phyloP scores from a whole-genome alignment of 2,113 vertebrate species.

The Lathamus discolor region DNA sequence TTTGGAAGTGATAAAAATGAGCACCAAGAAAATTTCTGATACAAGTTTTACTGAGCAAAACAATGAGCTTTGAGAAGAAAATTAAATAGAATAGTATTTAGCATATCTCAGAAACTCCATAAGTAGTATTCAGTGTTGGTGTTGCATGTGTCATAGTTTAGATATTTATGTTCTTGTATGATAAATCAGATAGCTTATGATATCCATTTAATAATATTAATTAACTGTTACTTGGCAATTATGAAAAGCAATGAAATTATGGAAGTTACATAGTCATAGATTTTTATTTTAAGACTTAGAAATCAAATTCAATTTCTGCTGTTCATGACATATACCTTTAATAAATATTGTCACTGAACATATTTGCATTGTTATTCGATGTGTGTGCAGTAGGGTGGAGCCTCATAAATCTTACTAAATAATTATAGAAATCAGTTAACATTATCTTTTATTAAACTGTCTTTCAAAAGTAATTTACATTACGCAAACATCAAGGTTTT shows the following conservation, averaged over 20 bases:
- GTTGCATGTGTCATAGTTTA: neutral
- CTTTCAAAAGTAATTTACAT: neutral
- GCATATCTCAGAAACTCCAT: neutral
- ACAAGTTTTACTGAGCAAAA: neutral
- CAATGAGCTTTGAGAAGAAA: neutral
- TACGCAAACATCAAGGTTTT: neutral
- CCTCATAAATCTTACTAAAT: neutral
- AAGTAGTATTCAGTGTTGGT: neutral
- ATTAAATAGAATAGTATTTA: neutral
- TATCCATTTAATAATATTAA: neutral
- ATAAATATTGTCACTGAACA: neutral
- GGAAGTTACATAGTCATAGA: neutral
- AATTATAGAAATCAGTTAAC: neutral
- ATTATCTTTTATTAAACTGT: neutral
- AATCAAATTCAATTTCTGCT: neutral
- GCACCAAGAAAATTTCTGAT: neutral
- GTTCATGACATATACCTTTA: neutral
- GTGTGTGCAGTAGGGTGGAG: neutral
- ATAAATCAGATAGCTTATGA: neutral
- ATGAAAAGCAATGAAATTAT: neutral
- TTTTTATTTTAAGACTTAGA: neutral
- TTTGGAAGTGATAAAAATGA: neutral
- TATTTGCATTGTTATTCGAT: neutral
- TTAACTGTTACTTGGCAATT: neutral
- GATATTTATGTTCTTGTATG: neutral